These are phyloP conservation scores for Coenonympha arcania DNA, from an alignment of 2,888 invertebrate genomes.

Conservation along the genomic window DNA sequence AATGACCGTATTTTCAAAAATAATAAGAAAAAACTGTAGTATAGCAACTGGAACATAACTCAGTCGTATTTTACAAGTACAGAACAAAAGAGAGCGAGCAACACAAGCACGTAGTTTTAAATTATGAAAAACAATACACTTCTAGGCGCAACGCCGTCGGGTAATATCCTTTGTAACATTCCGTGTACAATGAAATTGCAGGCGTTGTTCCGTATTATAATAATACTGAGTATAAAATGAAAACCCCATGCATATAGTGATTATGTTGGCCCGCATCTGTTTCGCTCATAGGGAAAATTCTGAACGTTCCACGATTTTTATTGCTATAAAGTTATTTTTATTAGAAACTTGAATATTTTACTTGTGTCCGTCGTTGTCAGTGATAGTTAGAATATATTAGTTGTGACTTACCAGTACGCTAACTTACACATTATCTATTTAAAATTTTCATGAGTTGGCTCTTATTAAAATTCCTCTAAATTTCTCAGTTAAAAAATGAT, in stretches of 20 bases:
- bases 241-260: slow-evolving; percentile 28
- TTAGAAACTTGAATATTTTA: background rate
- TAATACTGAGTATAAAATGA: slow-evolving; percentile 27
- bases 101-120: slow-evolving; percentile 22
- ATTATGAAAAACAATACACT: slow-evolving; percentile 31
- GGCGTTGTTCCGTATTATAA: slow-evolving; percentile 29
- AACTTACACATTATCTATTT: too few relatives aligned
- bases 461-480: too few relatives aligned
- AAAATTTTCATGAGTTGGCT: too few relatives aligned
- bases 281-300: background rate
- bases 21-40: slow-evolving; percentile 8
- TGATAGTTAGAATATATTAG: slow-evolving; percentile 10
- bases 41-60: slow-evolving; percentile 19
- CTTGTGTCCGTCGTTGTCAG: background rate
- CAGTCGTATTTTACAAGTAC: slow-evolving; percentile 19
- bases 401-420: too few relatives aligned
- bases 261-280: slow-evolving; percentile 6
- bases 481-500: too few relatives aligned
- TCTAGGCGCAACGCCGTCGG: slow-evolving; percentile 29
- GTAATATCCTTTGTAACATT: slow-evolving; percentile 38
- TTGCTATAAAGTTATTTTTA: background rate
- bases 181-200: slow-evolving; percentile 35
- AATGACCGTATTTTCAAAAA: too few relatives aligned
- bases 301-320: slow-evolving; percentile 1
- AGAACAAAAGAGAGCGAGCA: slow-evolving; percentile 28